Evolutionary conservation across 2,888 invertebrate species (phyloP).

Genomic region (Melipona beecheii): DNA sequence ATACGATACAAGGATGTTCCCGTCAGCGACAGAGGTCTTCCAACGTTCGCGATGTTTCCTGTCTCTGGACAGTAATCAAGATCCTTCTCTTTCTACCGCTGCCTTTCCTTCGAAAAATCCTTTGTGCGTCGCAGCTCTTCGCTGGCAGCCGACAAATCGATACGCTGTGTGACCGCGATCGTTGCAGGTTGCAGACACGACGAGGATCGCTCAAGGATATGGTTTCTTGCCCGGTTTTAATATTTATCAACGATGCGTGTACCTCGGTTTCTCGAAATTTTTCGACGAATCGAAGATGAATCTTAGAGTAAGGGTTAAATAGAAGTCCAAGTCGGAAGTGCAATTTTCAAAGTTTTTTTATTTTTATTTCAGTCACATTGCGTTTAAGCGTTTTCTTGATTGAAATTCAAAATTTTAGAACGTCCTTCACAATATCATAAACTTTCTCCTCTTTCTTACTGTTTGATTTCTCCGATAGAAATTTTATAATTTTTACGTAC

Average conservation of each 20-base stretch:
- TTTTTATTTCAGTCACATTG: too few species aligned
- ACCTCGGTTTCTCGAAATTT: not conserved
- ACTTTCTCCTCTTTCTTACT: too few species aligned
- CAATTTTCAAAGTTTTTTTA: too few species aligned
- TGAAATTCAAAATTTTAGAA: too few species aligned
- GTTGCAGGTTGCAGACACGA: not conserved
- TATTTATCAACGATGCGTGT: not conserved
- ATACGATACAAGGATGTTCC: slow-evolving; percentile 55
- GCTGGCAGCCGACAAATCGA: slow-evolving; percentile 5
- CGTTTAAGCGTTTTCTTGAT: too few species aligned
- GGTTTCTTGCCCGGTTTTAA: not conserved
- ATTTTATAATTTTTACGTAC: too few species aligned
- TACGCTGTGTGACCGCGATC: not conserved
- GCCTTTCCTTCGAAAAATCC: slow-evolving; percentile 7
- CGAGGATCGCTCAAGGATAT: not conserved
- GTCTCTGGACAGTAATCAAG: slow-evolving; percentile 46
- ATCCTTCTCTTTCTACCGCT: slow-evolving; percentile 2
- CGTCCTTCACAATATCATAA: too few species aligned
- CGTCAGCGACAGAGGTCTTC: slow-evolving; percentile 54
- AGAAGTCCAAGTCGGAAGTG: too few species aligned
- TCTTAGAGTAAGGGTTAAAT: not conserved
- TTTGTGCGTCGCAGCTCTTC: slow-evolving; percentile 16
- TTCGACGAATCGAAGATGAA: not conserved
- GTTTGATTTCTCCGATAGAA: too few species aligned
- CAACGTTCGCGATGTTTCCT: slow-evolving; percentile 19